Evolutionary conservation across 2,797 vertebrate genomes (phyloP).

Genomic region (Ciconia nigra): DNA sequence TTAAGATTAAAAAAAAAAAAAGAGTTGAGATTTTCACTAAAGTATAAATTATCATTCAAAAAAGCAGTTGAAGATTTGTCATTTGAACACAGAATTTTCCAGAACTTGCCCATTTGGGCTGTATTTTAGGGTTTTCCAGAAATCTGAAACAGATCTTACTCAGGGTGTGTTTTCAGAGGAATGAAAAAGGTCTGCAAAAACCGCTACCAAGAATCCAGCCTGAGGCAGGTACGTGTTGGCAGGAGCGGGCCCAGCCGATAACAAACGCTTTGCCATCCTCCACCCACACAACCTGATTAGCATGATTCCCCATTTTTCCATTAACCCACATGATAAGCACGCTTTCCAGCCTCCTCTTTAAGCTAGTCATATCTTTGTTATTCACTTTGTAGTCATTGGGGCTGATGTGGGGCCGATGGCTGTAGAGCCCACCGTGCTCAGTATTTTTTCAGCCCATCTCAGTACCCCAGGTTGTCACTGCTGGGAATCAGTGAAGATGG

Average conservation of each 20-base stretch:
- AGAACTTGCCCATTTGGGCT: background rate
- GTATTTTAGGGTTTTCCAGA: background rate
- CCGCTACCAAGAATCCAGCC: background rate
- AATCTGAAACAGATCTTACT: background rate
- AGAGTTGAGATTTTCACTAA: background rate
- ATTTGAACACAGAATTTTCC: background rate
- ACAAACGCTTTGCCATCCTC: background rate
- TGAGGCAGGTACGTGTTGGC: background rate
- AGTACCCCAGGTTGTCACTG: background rate
- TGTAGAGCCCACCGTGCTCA: background rate
- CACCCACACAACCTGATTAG: background rate
- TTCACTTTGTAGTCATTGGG: background rate
- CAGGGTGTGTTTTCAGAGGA: background rate
- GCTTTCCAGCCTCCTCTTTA: background rate
- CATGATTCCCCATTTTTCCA: background rate
- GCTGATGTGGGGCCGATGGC: too few species aligned
- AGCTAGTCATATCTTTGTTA: background rate
- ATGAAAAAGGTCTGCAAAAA: background rate
- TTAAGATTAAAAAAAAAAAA: background rate
- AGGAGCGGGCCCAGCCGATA: background rate
- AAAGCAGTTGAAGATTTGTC: background rate
- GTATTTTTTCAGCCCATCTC: background rate
- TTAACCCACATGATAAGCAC: background rate
- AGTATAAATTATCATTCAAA: background rate
- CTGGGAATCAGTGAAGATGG: background rate